phyloP scores from a whole-genome alignment of 2,113 vertebrate genomes.

The Albula goreensis region DNA sequence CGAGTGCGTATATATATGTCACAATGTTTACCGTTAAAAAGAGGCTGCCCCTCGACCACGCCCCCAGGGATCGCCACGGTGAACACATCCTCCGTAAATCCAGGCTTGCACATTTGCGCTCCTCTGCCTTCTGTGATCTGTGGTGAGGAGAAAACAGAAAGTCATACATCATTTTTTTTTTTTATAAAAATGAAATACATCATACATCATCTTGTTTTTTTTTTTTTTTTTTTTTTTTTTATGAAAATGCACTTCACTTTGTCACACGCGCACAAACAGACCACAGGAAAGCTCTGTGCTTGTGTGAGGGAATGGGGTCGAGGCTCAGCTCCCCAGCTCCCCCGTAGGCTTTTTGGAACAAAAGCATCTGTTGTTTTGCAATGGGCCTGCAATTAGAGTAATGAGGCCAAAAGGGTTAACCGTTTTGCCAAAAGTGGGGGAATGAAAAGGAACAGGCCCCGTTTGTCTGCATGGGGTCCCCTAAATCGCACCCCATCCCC shows the following conservation, averaged over 20 bases:
- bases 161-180: constrained; percentile 62
- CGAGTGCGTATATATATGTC: background rate
- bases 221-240: constrained; percentile 15
- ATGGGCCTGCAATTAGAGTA: constrained; percentile 77
- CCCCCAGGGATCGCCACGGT: constrained; percentile 79
- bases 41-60: constrained; percentile 81
- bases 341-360: constrained; percentile 60
- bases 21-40: constrained; percentile 82
- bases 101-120: constrained; percentile 83
- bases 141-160: constrained; percentile 56
- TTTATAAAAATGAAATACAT: too few relatives aligned
- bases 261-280: constrained; percentile 44
- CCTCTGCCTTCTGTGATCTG: constrained; percentile 86
- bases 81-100: constrained; percentile 93
- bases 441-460: constrained; percentile 82
- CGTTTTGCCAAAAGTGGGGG: constrained; percentile 78
- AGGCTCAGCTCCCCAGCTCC: constrained; percentile 61
- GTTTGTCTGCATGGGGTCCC: constrained; percentile 73
- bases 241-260: constrained; percentile 53
- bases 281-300: background rate
- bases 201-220: constrained; percentile 69
- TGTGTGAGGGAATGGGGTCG: background rate
- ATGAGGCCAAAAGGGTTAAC: constrained; percentile 87
- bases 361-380: constrained; percentile 80
- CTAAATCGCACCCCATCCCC: background rate